Evolutionary conservation across 2,888 invertebrate genomes (phyloP), one percentile per base, ranked within the genome.

Genomic region (Oasisia sp.): DNA sequence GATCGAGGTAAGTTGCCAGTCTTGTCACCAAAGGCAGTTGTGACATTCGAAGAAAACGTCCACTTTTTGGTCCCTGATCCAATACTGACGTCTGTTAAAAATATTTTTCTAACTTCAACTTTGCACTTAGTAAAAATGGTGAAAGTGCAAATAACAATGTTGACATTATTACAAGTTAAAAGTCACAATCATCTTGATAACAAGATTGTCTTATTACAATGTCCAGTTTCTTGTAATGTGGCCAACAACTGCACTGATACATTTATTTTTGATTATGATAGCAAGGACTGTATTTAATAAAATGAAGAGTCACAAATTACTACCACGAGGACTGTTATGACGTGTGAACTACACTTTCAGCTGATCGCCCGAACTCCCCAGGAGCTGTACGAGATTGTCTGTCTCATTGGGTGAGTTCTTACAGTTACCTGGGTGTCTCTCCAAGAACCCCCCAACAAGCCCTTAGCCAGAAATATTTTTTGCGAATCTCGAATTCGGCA

Each of bases 381-480:
- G 96, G 99, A 99, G 96, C 97, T 99, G 94, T 99, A 99, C 96
- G 99, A 99, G 97, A 98, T 99, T 93, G 99, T 99, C 9, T 98
- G 98, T 95, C 97, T 99, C 92, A 99, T 99, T 95, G 99, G 99
- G 96, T 97, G 94, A 94, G 96, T 94, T 7, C 32, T 58, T 19
- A 58, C 12, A 58, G 12, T 58, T 58, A 45, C 45, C 45, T 45
- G 45, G 11, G 1, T 45, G 45, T 45, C 45, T 45, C 8, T 45
- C 45, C 45, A 45, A 45, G 8, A 45, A 9, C 11, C 7, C 11
- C 45, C 45, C 7, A 45, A 45, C 45, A 45, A 9, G 45, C 11
- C 11, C 45, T n/a, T n/a, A n/a, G n/a, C n/a, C n/a, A n/a, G n/a
- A n/a, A n/a, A n/a, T n/a, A n/a, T n/a, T n/a, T n/a, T n/a, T n/a